Percentiles rank a stretch among this genome's conserved stretches.
Evolutionary conservation across 2,797 vertebrate genomes (phyloP).

Genomic region (Ctenochaetus hawaiiensis): DNA sequence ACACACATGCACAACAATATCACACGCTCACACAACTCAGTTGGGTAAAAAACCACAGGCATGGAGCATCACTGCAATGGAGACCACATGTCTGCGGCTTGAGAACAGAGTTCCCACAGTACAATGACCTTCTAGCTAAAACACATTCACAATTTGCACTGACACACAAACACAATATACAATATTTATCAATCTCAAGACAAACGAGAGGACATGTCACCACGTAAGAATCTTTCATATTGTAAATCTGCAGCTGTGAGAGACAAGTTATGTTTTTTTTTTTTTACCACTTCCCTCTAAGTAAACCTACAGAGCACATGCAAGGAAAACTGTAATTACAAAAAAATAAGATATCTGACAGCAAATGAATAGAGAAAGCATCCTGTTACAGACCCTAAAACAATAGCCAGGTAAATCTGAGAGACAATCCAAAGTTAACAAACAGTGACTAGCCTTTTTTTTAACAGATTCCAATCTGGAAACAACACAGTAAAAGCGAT

Average conservation of each 20-base stretch:
- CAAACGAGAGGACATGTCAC: conserved; percentile 25
- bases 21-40: conserved; percentile 50
- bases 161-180: conserved; percentile 2
- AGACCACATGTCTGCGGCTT: conserved; percentile 81
- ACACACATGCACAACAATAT: conserved; percentile 13
- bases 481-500: conserved; percentile 12
- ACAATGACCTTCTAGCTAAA: conserved; percentile 59
- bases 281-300: not conserved
- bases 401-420: conserved; percentile 4
- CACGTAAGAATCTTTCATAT: conserved; percentile 13
- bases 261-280: not conserved
- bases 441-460: conserved; percentile 5
- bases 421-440: not conserved
- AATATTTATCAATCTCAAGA: conserved; percentile 46
- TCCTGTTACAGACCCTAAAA: conserved; percentile 1
- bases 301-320: not conserved
- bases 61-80: conserved; percentile 71
- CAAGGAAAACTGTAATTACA: not conserved
- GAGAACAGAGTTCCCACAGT: conserved; percentile 70
- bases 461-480: conserved; percentile 19
- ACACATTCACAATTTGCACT: conserved; percentile 23
- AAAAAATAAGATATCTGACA: not conserved
- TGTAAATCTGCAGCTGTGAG: conserved; percentile 3
- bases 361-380: not conserved
- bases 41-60: conserved; percentile 72